Percentiles rank a stretch among this genome's conserved stretches.
Conservation (phyloP, 2,797 vertebrate genomes). For the Lepus oiostolus region DNA sequence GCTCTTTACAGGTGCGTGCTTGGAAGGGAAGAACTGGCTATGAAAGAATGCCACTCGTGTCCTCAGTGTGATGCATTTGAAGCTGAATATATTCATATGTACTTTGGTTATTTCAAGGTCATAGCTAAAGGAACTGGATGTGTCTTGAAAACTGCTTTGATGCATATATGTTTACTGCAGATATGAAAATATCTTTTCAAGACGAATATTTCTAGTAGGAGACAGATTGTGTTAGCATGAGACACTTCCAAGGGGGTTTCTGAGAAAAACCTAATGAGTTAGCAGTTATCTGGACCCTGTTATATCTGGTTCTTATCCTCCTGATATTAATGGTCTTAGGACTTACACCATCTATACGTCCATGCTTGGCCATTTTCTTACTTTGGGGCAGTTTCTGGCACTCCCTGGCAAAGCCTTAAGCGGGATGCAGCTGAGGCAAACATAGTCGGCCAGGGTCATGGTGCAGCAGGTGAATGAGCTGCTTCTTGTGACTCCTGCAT, state of each 20-base stretch:
- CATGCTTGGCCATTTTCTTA: not conserved
- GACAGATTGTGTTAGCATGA: not conserved
- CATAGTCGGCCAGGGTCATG: no score
- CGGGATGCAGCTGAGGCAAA: not conserved
- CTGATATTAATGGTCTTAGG: not conserved
- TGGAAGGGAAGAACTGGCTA: not conserved
- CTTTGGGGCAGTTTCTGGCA: not conserved
- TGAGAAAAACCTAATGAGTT: not conserved
- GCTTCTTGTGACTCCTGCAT: no score
- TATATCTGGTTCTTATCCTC: not conserved
- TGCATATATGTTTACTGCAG: not conserved
- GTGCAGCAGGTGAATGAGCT: no score
- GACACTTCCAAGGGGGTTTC: not conserved
- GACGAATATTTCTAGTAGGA: not conserved
- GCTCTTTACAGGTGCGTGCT: slow-evolving; percentile 90
- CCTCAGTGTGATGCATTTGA: not conserved
- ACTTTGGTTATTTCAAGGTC: not conserved
- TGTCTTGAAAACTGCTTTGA: not conserved
- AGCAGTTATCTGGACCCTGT: fast-evolving
- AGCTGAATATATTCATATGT: not conserved
- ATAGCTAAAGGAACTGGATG: not conserved
- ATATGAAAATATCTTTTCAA: not conserved
- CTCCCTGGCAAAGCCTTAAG: not conserved
- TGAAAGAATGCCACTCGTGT: not conserved
- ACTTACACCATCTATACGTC: not conserved